Conservation (phyloP, 2,888 invertebrate species). For the Ganaspis brasiliensis region DNA sequence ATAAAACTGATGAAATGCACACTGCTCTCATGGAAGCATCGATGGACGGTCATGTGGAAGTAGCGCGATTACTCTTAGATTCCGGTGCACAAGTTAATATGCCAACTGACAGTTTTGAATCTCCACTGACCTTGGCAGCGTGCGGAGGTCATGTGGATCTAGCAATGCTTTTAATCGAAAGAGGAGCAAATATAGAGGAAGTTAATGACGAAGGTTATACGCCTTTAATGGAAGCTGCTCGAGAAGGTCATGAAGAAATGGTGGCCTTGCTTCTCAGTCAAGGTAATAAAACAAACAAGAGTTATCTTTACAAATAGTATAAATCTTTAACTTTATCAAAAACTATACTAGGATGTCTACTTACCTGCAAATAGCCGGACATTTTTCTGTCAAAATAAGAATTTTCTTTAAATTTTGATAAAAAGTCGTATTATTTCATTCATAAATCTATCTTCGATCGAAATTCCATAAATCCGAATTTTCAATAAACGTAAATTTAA, state of each 20-base stretch:
- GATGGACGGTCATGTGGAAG: slow-evolving; percentile 99
- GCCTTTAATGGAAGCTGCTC: slow-evolving; percentile 99
- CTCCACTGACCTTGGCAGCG: slow-evolving; percentile 98
- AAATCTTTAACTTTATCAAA: slow-evolving; percentile 9
- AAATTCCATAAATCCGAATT: too few relatives aligned
- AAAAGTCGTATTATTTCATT: too few relatives aligned
- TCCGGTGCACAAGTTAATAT: slow-evolving; percentile 99
- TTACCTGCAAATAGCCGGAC: too few relatives aligned
- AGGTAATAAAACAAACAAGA: slow-evolving; percentile 80
- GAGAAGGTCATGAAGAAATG: slow-evolving; percentile 99
- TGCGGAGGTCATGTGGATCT: slow-evolving; percentile 99
- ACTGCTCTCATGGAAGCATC: slow-evolving; percentile 99
- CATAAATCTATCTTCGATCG: too few relatives aligned
- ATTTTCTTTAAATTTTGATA: too few relatives aligned
- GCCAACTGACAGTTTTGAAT: slow-evolving; percentile 99
- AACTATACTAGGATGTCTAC: slow-evolving; percentile 7
- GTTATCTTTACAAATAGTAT: too few relatives aligned
- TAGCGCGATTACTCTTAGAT: slow-evolving; percentile 95
- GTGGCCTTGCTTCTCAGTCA: slow-evolving; percentile 95
- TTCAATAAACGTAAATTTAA: too few relatives aligned
- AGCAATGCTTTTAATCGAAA: slow-evolving; percentile 96
- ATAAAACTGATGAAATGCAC: slow-evolving; percentile 99
- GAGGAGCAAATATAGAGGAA: slow-evolving; percentile 99
- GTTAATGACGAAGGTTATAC: slow-evolving; percentile 99
- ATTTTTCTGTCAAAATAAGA: too few relatives aligned